A percentile compares a stretch with the other conserved stretches of the same genome.
Evolutionary conservation across 2,113 vertebrate genomes (phyloP).

Genomic region (Ictidomys tridecemlineatus): DNA sequence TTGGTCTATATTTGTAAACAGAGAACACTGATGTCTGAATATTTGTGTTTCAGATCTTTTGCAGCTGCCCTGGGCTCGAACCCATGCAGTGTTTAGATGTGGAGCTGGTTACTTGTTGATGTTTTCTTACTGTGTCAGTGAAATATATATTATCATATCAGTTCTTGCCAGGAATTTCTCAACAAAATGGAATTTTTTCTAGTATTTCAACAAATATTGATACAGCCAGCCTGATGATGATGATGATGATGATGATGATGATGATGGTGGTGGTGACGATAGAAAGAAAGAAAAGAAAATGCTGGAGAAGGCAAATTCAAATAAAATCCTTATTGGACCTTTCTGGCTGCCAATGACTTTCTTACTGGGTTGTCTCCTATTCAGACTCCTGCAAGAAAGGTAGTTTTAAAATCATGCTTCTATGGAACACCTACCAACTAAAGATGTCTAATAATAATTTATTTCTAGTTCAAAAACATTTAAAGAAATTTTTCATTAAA

Average conservation of each 20-base stretch:
- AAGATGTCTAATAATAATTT: not conserved
- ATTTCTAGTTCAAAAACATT: slow-evolving; percentile 31
- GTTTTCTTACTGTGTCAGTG: slow-evolving; percentile 88
- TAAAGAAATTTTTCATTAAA: not conserved
- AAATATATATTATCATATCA: slow-evolving; percentile 89
- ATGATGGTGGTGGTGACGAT: slow-evolving; percentile 53
- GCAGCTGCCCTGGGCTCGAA: slow-evolving; percentile 88
- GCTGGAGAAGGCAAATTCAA: not conserved
- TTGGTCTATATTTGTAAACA: slow-evolving; percentile 86
- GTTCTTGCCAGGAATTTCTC: slow-evolving; percentile 89
- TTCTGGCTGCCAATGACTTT: not conserved
- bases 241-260: slow-evolving; percentile 45
- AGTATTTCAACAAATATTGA: slow-evolving; percentile 96
- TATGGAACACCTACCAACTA: not conserved
- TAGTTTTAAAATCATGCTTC: not conserved
- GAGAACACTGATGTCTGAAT: slow-evolving; percentile 83
- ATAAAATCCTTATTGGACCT: not conserved
- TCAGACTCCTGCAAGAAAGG: not conserved
- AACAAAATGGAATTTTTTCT: slow-evolving; percentile 90
- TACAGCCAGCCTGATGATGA: slow-evolving; percentile 87
- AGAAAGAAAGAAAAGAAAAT: not conserved
- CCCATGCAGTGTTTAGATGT: slow-evolving; percentile 85
- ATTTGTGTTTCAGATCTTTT: slow-evolving; percentile 85
- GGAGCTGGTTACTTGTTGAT: slow-evolving; percentile 86
- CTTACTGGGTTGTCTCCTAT: not conserved